Evolutionary conservation across 2,888 invertebrate genomes (phyloP).

Genomic region (Catotricha subobsoleta): DNA sequence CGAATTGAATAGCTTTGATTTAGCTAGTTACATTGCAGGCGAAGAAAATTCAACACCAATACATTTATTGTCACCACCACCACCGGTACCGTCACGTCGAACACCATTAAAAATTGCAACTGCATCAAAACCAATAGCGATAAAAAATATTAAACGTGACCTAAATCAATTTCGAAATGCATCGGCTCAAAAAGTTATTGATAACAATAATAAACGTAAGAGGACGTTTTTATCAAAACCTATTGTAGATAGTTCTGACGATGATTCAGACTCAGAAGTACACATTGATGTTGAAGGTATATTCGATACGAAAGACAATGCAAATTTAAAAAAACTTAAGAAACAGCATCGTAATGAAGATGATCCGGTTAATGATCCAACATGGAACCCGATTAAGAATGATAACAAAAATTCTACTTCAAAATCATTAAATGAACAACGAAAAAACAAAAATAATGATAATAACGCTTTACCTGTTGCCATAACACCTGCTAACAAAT

Average conservation of each 20-base stretch:
- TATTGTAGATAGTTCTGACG: background rate
- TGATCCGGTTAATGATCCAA: background rate
- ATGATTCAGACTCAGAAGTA: background rate
- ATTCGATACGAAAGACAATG: background rate
- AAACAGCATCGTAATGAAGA: background rate
- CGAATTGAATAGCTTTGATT: background rate
- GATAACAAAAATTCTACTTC: no score
- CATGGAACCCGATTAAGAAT: background rate
- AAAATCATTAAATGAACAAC: background rate
- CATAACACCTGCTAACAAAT: background rate
- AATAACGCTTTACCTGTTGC: background rate
- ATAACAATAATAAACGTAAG: background rate
- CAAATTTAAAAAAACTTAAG: background rate
- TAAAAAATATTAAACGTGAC: no score
- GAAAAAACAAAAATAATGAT: background rate
- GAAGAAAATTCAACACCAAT: background rate
- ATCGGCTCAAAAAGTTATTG: background rate
- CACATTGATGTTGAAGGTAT: background rate
- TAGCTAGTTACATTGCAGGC: conserved; percentile 1
- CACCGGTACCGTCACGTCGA: background rate
- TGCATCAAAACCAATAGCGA: background rate
- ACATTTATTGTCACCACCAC: background rate
- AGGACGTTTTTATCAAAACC: conserved; percentile 1
- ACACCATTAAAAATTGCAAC: background rate
- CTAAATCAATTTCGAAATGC: background rate